These are phyloP conservation scores for Ptychoptera albimana DNA, from an alignment of 2,888 invertebrate species.

Conservation along the genomic window DNA sequence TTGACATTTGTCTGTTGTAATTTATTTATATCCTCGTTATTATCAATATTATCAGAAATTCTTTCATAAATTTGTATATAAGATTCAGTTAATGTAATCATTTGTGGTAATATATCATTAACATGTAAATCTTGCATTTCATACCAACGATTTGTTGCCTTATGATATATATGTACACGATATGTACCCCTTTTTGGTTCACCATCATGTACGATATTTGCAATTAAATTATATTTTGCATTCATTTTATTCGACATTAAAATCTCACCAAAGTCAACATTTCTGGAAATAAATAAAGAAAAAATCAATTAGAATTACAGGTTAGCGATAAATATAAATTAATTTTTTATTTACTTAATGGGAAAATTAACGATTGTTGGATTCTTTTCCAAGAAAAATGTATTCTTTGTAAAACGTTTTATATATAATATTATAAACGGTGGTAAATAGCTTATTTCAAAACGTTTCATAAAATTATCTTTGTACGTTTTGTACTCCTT, in stretches of 20 bases:
- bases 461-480: conserved; percentile 93
- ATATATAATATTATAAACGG: conserved; percentile 92
- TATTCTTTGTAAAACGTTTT: conserved; percentile 96
- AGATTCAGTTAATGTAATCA: conserved; percentile 98
- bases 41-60: not conserved
- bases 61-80: conserved; percentile 82
- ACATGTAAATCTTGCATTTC: conserved; percentile 96
- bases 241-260: conserved; percentile 66
- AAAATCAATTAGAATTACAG: not conserved
- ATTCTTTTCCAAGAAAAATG: conserved; percentile 98
- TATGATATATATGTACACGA: conserved; percentile 83
- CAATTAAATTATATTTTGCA: conserved; percentile 92
- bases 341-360: conserved; percentile 64
- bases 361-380: conserved; percentile 99
- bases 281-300: conserved; percentile 39
- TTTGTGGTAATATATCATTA: conserved; percentile 94
- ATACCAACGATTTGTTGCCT: conserved; percentile 73
- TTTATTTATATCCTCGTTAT: not conserved
- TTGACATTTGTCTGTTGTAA: no score
- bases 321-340: no score
- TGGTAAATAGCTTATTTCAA: conserved; percentile 85
- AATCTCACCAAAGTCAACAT: conserved; percentile 94
- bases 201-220: conserved; percentile 98
- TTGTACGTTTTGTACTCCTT: conserved; percentile 99
- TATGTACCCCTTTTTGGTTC: conserved; percentile 90